Evolutionary conservation across 2,888 invertebrate genomes (phyloP).

Genomic region (Brassicogethes aeneus): DNA sequence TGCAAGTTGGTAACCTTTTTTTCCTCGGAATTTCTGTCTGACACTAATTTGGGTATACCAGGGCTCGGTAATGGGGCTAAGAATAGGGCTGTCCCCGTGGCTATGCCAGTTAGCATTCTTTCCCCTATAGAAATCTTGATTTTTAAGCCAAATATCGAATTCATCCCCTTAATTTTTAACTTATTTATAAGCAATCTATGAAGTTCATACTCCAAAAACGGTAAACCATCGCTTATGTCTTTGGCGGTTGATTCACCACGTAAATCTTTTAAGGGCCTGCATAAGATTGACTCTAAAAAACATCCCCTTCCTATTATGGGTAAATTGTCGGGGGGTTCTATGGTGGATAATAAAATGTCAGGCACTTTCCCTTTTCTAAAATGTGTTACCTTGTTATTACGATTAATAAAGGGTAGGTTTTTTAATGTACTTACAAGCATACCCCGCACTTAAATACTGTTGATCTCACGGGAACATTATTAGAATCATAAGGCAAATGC

Average conservation of each 20-base stretch:
- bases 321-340: conserved; percentile 72
- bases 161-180: conserved; percentile 88
- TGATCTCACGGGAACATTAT: conserved; percentile 63
- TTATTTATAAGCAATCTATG: conserved; percentile 87
- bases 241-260: conserved; percentile 81
- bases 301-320: conserved; percentile 62
- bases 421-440: conserved; percentile 48
- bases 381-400: too few relatives aligned
- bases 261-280: conserved; percentile 67
- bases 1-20: conserved; percentile 60
- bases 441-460: conserved; percentile 63
- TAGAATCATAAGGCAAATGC: conserved; percentile 78
- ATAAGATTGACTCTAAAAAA: conserved; percentile 65
- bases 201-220: conserved; percentile 92
- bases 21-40: conserved; percentile 56
- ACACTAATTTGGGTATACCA: conserved; percentile 60
- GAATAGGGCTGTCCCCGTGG: conserved; percentile 79
- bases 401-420: neutral
- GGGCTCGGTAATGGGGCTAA: conserved; percentile 71
- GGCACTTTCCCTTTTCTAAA: conserved; percentile 76
- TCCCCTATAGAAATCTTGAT: conserved; percentile 70
- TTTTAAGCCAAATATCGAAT: conserved; percentile 82
- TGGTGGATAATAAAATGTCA: conserved; percentile 81
- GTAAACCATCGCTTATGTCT: conserved; percentile 90
- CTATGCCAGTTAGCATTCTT: conserved; percentile 73